These are phyloP conservation scores for Himalopsyche tibetana DNA, from an alignment of 2,888 invertebrate species.

Conservation along the genomic window DNA sequence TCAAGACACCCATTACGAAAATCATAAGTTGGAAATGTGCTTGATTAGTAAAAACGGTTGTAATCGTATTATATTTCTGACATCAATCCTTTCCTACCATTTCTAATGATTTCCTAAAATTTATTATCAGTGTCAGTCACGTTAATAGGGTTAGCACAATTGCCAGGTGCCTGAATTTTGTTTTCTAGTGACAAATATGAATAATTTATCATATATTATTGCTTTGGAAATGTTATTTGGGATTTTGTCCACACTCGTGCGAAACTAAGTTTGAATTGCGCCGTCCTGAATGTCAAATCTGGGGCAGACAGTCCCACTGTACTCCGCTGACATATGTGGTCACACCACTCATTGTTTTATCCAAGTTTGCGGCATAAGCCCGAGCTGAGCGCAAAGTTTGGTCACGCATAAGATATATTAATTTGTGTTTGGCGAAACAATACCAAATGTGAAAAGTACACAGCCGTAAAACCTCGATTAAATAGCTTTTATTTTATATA, in stretches of 20 bases:
- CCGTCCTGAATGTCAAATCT: conserved; percentile 37
- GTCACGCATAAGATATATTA: conserved; percentile 7
- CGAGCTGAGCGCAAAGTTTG: conserved; percentile 17
- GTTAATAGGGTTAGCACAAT: too few relatives aligned
- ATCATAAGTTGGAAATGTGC: too few relatives aligned
- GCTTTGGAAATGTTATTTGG: conserved; percentile 22
- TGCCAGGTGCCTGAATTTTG: too few relatives aligned
- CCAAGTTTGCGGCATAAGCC: conserved; percentile 37
- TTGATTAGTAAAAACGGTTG: too few relatives aligned
- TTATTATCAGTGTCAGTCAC: too few relatives aligned
- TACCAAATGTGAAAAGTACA: background rate
- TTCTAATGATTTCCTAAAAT: too few relatives aligned
- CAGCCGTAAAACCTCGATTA: background rate
- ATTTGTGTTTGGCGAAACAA: conserved; percentile 7
- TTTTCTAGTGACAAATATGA: too few relatives aligned
- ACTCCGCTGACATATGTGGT: conserved; percentile 35
- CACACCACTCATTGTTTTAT: conserved; percentile 15
- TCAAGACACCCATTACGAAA: too few relatives aligned
- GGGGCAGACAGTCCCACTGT: conserved; percentile 39
- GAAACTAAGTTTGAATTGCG: conserved; percentile 3
- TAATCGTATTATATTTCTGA: too few relatives aligned
- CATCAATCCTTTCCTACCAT: too few relatives aligned
- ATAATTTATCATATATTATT: background rate
- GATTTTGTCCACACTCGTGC: background rate
- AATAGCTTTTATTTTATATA: too few relatives aligned